These are phyloP conservation scores for Drosophila mettleri DNA, from an alignment of 2,888 invertebrate species.

Conservation along the genomic window DNA sequence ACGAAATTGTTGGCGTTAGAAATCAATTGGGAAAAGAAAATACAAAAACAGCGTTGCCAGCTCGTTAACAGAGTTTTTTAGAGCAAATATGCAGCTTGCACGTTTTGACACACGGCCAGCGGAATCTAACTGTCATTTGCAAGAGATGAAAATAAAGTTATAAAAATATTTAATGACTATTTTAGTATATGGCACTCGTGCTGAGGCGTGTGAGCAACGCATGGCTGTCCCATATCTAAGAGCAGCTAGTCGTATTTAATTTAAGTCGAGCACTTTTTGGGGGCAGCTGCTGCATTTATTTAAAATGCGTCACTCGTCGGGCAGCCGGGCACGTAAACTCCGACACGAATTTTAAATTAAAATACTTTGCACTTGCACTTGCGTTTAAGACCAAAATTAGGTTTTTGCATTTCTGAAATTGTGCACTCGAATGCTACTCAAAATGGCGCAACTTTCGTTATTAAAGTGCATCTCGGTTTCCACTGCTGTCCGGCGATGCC, in stretches of 20 bases:
- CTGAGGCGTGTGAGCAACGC: not conserved
- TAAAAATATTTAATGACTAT: constrained; percentile 8
- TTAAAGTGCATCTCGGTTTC: constrained; percentile 67
- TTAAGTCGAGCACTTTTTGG: constrained; percentile 30
- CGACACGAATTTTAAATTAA: constrained; percentile 68
- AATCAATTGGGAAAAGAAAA: not conserved
- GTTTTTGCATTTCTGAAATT: constrained; percentile 63
- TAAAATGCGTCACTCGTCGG: constrained; percentile 34
- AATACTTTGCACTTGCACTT: constrained; percentile 67
- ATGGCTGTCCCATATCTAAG: constrained; percentile 17
- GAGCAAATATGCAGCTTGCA: not conserved
- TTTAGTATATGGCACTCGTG: not conserved
- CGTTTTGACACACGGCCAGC: constrained; percentile 2
- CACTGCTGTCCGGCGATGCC: constrained; percentile 42
- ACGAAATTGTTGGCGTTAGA: constrained; percentile 3
- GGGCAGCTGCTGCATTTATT: constrained; percentile 37
- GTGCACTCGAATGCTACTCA: constrained; percentile 36
- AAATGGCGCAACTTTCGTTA: constrained; percentile 72
- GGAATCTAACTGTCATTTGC: not conserved
- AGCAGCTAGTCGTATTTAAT: constrained; percentile 38
- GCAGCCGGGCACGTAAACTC: constrained; percentile 55
- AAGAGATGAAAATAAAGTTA: not conserved
- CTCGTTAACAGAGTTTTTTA: constrained; percentile 15
- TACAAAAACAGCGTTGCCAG: constrained; percentile 3
- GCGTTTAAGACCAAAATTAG: constrained; percentile 61